phyloP scores from a whole-genome alignment of 2,888 invertebrate genomes.

The Seira ritae region DNA sequence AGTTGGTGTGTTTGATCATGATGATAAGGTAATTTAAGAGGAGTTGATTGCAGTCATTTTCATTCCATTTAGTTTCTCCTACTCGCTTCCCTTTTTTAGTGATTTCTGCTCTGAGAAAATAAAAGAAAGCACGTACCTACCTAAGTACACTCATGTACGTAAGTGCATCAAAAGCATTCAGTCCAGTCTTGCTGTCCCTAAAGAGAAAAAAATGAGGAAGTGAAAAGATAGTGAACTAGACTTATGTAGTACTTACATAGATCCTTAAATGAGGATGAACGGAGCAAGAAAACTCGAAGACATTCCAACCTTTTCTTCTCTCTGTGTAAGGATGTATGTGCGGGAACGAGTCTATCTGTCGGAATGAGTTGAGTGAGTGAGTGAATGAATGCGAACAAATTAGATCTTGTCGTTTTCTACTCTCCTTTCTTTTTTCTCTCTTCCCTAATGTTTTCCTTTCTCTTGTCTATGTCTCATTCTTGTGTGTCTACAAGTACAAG shows the following conservation, averaged over 20 bases:
- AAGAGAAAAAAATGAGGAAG: neutral
- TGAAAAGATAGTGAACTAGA: constrained; percentile 15
- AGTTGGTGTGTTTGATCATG: neutral
- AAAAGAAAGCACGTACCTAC: neutral
- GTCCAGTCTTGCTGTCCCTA: no score
- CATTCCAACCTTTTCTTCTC: no score
- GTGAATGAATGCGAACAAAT: constrained; percentile 46
- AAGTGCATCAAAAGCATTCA: no score
- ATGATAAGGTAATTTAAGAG: constrained; percentile 46
- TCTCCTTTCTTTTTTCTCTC: constrained; percentile 18
- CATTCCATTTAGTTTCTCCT: constrained; percentile 51
- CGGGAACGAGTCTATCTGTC: constrained; percentile 12
- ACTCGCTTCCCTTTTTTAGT: constrained; percentile 4
- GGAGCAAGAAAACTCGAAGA: no score
- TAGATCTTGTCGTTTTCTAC: constrained; percentile 45
- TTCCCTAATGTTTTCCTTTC: constrained; percentile 17
- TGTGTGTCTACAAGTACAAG: neutral
- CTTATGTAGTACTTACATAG: neutral
- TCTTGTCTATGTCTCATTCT: neutral
- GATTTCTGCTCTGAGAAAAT: neutral
- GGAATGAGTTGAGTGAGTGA: constrained; percentile 24
- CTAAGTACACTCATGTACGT: no score
- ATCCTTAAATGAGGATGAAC: no score
- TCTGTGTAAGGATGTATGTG: no score
- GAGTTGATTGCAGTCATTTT: constrained; percentile 55